These are phyloP conservation scores for Mechanitis mazaeus DNA, from an alignment of 2,888 invertebrate species.

Conservation along the genomic window DNA sequence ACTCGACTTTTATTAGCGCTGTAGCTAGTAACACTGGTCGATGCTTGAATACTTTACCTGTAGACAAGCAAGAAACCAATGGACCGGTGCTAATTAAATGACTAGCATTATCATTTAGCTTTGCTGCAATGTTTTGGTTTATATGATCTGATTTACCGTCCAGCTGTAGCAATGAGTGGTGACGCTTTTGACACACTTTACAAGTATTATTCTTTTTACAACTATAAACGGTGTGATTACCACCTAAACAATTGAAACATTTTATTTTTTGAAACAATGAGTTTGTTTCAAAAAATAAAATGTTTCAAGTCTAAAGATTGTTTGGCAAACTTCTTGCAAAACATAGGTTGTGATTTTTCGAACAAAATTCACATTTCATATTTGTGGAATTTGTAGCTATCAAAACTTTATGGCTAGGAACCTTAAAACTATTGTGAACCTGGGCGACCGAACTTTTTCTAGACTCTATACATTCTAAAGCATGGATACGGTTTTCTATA, in stretches of 20 bases:
- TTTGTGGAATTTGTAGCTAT: slow-evolving; percentile 9
- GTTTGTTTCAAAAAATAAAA: too few relatives aligned
- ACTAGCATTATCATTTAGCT: slow-evolving; percentile 1
- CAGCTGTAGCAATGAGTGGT: slow-evolving; percentile 29
- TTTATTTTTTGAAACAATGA: slow-evolving; percentile 15
- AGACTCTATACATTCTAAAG: slow-evolving; percentile 14
- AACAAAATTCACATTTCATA: slow-evolving; percentile 12
- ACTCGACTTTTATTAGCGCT: slow-evolving; percentile 28
- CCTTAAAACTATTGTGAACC: background rate
- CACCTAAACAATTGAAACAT: slow-evolving; percentile 25
- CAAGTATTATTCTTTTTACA: slow-evolving; percentile 25
- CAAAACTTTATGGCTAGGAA: background rate
- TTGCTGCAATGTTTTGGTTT: background rate
- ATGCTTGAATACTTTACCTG: background rate
- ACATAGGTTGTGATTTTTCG: slow-evolving; percentile 11
- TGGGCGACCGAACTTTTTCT: slow-evolving; percentile 6
- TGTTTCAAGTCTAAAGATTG: background rate
- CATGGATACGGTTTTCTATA: slow-evolving; percentile 13
- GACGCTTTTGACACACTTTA: slow-evolving; percentile 22
- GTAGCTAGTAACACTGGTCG: slow-evolving; percentile 32
- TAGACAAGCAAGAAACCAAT: background rate
- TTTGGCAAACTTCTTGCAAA: slow-evolving; percentile 15
- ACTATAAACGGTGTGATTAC: slow-evolving; percentile 12
- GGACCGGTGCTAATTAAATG: background rate
- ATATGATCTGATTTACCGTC: background rate